Conservation (phyloP, 2,888 invertebrate genomes). For the Zeuzera pyrina region DNA sequence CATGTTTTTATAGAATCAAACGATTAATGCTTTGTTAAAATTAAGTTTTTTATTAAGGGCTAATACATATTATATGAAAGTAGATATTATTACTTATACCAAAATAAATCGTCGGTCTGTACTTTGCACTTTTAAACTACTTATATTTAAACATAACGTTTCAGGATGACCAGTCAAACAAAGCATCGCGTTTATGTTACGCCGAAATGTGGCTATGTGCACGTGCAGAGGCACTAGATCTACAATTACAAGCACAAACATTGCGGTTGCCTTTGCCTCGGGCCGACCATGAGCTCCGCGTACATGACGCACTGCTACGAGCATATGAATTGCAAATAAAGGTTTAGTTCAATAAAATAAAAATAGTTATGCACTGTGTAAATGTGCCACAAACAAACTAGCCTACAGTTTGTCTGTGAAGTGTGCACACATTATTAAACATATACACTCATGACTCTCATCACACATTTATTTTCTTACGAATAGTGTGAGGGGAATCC, state of each 20-base stretch:
- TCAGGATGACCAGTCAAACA: constrained; percentile 41
- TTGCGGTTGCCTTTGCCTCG: constrained; percentile 27
- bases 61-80: no score
- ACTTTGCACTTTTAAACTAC: neutral
- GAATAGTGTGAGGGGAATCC: no score
- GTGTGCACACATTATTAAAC: no score
- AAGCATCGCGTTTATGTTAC: constrained; percentile 40
- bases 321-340: constrained; percentile 46
- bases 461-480: no score
- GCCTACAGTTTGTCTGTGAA: no score
- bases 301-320: constrained; percentile 41
- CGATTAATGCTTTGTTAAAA: no score
- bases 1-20: no score
- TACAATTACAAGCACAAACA: constrained; percentile 23
- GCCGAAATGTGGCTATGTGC: constrained; percentile 53
- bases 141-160: neutral
- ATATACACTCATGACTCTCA: no score
- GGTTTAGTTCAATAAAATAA: constrained; percentile 19
- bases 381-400: no score
- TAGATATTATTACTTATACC: no score
- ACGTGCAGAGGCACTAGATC: constrained; percentile 39
- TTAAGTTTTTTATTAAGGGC: no score
- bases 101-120: neutral
- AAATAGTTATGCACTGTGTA: neutral
- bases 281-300: constrained; percentile 38